A percentile compares a stretch with the other conserved stretches of the same genome.
These are phyloP conservation scores for Xiphophorus maculatus DNA, from an alignment of 2,113 vertebrate species.

Conservation along the genomic window DNA sequence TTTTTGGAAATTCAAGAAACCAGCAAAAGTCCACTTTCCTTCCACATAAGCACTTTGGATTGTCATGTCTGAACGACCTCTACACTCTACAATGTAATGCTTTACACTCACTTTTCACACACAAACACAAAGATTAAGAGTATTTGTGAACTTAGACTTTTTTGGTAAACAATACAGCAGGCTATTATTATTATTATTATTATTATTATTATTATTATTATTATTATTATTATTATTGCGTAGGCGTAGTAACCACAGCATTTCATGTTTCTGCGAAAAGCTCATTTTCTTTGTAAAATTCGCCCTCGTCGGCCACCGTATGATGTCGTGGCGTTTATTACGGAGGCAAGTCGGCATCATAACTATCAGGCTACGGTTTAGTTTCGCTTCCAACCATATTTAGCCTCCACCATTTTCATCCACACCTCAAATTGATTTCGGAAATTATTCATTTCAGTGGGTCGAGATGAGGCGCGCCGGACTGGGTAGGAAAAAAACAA, in stretches of 20 bases:
- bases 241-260: background rate
- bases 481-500: constrained; percentile 67
- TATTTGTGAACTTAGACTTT: too few species aligned
- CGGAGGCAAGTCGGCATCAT: background rate
- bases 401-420: rapidly evolving
- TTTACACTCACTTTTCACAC: too few species aligned
- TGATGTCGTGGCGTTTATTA: constrained; percentile 76
- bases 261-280: background rate
- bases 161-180: too few species aligned
- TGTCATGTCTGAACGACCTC: too few species aligned
- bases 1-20: too few species aligned
- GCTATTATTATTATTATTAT: too few species aligned
- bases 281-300: background rate
- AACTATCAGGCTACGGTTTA: background rate
- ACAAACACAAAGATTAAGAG: too few species aligned
- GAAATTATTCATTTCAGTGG: background rate
- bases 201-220: too few species aligned
- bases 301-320: constrained; percentile 72
- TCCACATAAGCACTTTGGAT: too few species aligned
- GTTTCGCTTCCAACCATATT: background rate
- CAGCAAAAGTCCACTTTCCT: too few species aligned
- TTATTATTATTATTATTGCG: too few species aligned
- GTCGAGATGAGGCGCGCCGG: constrained; percentile 79
- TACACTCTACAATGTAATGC: too few species aligned
- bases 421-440: background rate